Evolutionary conservation across 2,113 vertebrate species (phyloP).

Genomic region (Lophius piscatorius): DNA sequence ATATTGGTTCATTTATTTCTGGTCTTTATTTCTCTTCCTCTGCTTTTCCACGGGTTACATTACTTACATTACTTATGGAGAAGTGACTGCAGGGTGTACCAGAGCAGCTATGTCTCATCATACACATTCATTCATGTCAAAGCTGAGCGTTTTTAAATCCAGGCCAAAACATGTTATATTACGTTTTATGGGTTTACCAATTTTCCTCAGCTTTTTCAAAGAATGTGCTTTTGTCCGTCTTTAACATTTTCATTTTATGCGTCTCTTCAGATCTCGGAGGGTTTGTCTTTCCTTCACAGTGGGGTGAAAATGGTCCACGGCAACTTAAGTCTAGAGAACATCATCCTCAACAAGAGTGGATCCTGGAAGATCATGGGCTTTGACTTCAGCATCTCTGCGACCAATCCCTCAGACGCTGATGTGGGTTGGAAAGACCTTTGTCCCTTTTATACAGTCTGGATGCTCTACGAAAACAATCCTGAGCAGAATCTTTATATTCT

Average conservation of each 20-base stretch:
- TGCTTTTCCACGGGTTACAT: too few relatives aligned
- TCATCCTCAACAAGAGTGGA: constrained; percentile 98
- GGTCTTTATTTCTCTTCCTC: too few relatives aligned
- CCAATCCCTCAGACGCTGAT: constrained; percentile 92
- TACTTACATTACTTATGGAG: too few relatives aligned
- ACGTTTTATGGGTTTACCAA: too few relatives aligned
- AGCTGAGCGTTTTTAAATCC: too few relatives aligned
- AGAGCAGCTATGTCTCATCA: too few relatives aligned
- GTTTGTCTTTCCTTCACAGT: constrained; percentile 95
- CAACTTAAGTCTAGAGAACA: constrained; percentile 93
- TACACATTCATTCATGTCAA: too few relatives aligned
- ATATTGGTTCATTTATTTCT: too few relatives aligned
- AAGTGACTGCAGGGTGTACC: too few relatives aligned
- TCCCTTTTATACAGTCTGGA: not conserved
- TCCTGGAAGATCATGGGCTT: constrained; percentile 99
- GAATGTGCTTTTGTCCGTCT: too few relatives aligned
- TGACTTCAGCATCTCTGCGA: constrained; percentile 94
- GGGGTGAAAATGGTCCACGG: constrained; percentile 99
- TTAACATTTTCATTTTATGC: not conserved
- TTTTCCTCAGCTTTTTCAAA: too few relatives aligned
- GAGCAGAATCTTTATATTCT: not conserved
- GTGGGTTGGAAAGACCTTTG: constrained; percentile 61
- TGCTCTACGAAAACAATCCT: not conserved
- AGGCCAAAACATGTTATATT: too few relatives aligned
- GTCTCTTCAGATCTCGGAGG: constrained; percentile 90